Percentiles rank a stretch among this genome's conserved stretches.
Conservation (phyloP, 2,888 invertebrate genomes). For the Cordilura impudica region DNA sequence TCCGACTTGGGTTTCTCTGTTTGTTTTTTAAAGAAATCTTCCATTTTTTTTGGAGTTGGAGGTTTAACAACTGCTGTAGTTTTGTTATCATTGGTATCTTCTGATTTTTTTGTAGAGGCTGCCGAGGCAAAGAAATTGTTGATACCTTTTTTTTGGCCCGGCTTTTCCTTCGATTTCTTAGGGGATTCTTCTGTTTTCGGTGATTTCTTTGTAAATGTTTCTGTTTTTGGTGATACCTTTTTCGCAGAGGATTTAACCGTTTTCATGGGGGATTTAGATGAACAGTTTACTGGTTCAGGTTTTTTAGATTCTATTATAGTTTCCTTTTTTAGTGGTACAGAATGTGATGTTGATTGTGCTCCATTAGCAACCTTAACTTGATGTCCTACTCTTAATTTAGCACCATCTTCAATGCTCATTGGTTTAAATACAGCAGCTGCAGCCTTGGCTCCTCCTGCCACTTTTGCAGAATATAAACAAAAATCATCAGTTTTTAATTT, state of each 20-base stretch:
- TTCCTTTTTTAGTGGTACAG: slow-evolving; percentile 57
- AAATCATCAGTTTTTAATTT: slow-evolving; percentile 69
- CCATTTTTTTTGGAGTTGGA: slow-evolving; percentile 63
- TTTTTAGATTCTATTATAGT: slow-evolving; percentile 39
- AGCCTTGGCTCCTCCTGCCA: slow-evolving; percentile 72
- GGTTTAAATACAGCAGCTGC: slow-evolving; percentile 71
- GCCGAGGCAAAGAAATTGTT: slow-evolving; percentile 68
- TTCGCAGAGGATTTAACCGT: background rate
- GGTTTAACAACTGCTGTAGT: slow-evolving; percentile 55
- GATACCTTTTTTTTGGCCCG: slow-evolving; percentile 68
- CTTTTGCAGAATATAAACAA: slow-evolving; percentile 72
- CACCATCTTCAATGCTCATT: slow-evolving; percentile 62
- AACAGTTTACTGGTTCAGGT: slow-evolving; percentile 2
- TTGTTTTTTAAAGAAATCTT: slow-evolving; percentile 66
- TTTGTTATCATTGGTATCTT: slow-evolving; percentile 14
- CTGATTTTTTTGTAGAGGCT: slow-evolving; percentile 49
- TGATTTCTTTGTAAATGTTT: slow-evolving; percentile 26
- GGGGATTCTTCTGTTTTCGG: slow-evolving; percentile 20
- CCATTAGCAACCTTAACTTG: slow-evolving; percentile 35
- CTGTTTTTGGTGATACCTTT: background rate
- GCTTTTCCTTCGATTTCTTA: slow-evolving; percentile 28
- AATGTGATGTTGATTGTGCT: background rate
- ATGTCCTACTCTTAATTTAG: slow-evolving; percentile 62
- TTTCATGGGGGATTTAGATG: slow-evolving; percentile 28
- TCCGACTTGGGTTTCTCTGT: slow-evolving; percentile 40